Conservation (phyloP, 2,888 invertebrate species). For the Eilema caniola region DNA sequence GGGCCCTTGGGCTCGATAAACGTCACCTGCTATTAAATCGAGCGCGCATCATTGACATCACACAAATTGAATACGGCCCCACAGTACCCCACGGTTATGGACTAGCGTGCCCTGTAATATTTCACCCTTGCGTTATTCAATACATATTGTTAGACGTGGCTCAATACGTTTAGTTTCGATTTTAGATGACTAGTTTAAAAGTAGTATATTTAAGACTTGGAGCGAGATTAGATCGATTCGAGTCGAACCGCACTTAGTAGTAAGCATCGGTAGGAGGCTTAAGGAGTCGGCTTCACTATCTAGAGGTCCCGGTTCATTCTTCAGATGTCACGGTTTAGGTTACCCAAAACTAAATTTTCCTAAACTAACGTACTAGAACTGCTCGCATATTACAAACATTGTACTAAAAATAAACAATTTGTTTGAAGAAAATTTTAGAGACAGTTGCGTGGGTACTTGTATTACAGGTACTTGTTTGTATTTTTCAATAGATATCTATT, state of each 20-base stretch:
- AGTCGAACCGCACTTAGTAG: no score
- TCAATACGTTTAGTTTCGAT: constrained; percentile 32
- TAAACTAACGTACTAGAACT: no score
- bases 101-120: constrained; percentile 22
- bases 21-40: constrained; percentile 83
- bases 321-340: no score
- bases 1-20: constrained; percentile 48
- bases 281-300: no score
- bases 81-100: constrained; percentile 38
- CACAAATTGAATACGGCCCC: constrained; percentile 76
- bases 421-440: constrained; percentile 21
- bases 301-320: no score
- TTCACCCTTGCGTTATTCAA: constrained; percentile 17
- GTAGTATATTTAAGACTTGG: neutral
- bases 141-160: constrained; percentile 12
- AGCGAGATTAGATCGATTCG: no score
- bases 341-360: no score
- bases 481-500: no score
- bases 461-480: no score
- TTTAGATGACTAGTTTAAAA: neutral
- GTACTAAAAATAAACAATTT: constrained; percentile 35
- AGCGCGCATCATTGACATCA: constrained; percentile 78
- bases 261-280: no score
- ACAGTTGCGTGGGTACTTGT: constrained; percentile 27
- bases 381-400: constrained; percentile 42